A percentile compares a stretch with the other conserved stretches of the same genome.
Conservation (phyloP, 2,113 vertebrate species). For the Chionis minor region DNA sequence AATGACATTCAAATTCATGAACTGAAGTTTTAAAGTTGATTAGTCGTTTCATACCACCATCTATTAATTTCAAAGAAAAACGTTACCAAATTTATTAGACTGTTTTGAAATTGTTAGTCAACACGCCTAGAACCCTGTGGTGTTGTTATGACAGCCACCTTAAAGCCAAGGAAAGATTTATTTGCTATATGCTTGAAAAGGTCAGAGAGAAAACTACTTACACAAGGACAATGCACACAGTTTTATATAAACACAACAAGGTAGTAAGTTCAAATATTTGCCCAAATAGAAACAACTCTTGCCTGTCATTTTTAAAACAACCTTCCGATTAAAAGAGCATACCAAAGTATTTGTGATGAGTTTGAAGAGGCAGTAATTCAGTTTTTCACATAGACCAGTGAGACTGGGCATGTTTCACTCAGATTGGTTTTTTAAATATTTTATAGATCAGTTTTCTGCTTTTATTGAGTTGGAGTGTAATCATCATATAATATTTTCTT, state of each 20-base stretch:
- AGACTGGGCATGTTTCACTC: not conserved
- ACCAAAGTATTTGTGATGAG: not conserved
- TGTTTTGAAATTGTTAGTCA: conserved; percentile 7
- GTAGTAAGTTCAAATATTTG: conserved; percentile 32
- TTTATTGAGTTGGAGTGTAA: not conserved
- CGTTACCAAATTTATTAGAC: not conserved
- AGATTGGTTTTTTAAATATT: conserved; percentile 24
- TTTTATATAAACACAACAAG: conserved; percentile 31
- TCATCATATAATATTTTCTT: conserved; percentile 23
- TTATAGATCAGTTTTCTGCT: not conserved
- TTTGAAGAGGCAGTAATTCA: not conserved
- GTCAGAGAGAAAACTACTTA: conserved; percentile 28
- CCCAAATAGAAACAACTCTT: not conserved
- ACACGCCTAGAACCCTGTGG: not conserved
- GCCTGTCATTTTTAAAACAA: conserved; percentile 30
- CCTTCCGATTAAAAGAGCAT: not conserved
- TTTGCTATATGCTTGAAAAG: conserved; percentile 42
- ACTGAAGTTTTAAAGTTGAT: not conserved
- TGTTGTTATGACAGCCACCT: conserved; percentile 35
- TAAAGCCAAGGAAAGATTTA: conserved; percentile 30
- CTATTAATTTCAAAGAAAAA: not conserved
- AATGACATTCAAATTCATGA: not conserved
- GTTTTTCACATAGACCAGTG: not conserved
- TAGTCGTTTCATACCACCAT: not conserved
- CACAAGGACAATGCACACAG: conserved; percentile 24